phyloP scores from a whole-genome alignment of 2,113 vertebrate species.

The Protobothrops mucrosquamatus region DNA sequence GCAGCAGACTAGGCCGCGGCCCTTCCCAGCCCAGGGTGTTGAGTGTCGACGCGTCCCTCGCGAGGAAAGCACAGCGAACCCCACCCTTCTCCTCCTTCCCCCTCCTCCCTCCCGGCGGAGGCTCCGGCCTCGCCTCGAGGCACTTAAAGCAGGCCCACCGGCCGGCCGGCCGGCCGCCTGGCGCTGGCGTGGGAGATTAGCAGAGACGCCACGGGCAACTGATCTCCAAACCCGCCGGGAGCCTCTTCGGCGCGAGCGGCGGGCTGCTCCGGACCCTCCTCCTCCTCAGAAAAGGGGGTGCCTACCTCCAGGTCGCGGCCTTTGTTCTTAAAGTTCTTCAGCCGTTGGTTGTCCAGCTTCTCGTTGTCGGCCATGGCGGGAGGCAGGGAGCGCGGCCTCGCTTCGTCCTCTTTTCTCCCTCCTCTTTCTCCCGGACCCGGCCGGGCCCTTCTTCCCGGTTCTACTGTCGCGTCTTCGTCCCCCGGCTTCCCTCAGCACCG shows the following conservation, averaged over 20 bases:
- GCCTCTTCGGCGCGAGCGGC: neutral
- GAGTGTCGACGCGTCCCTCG: neutral
- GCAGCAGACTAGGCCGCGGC: constrained; percentile 7
- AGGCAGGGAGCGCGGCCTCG: constrained; percentile 10
- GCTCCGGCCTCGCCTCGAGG: constrained; percentile 28
- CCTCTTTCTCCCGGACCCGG: constrained; percentile 5
- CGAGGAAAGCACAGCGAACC: neutral
- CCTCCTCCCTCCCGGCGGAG: neutral
- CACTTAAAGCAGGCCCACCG: constrained; percentile 34
- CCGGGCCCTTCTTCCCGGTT: constrained; percentile 41
- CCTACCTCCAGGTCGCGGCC: constrained; percentile 91
- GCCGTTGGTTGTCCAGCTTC: constrained; percentile 95
- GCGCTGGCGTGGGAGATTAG: constrained; percentile 56
- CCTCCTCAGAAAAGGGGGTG: neutral
- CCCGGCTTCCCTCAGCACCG: constrained; percentile 25
- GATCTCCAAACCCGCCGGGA: neutral
- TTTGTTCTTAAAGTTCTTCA: constrained; percentile 99
- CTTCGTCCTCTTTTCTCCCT: neutral
- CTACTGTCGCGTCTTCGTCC: constrained; percentile 20
- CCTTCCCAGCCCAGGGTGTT: neutral
- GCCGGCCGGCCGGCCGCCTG: neutral
- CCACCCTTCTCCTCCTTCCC: constrained; percentile 3
- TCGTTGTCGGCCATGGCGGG: constrained; percentile 92
- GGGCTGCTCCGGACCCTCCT: neutral
- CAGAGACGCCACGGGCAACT: constrained; percentile 80